Conservation (phyloP, 2,113 vertebrate species). For the Aplodontia rufa region DNA sequence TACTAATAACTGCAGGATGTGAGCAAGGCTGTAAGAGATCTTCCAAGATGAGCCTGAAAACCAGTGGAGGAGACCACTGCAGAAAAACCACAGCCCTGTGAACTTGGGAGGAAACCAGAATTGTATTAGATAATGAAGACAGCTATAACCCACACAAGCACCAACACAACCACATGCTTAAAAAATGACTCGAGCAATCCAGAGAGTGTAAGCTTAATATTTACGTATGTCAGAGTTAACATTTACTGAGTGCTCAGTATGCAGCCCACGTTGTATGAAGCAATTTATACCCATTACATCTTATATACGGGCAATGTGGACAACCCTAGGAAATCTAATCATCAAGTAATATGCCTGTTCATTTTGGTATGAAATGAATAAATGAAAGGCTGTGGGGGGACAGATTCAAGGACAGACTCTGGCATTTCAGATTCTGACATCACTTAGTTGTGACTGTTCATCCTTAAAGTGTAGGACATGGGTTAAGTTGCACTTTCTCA, state of each 20-base stretch:
- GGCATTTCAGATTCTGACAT: background rate
- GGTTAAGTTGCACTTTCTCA: background rate
- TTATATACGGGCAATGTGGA: background rate
- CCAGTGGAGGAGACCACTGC: background rate
- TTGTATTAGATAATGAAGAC: background rate
- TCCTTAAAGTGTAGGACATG: background rate
- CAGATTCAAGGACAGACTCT: background rate
- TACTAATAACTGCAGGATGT: background rate
- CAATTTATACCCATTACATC: conserved; percentile 5
- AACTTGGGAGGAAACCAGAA: background rate
- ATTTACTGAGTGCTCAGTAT: background rate
- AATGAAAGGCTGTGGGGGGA: background rate
- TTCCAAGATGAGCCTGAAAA: background rate
- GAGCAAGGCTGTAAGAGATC: background rate
- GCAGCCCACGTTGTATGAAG: background rate
- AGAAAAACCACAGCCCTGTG: background rate
- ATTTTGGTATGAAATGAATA: conserved; percentile 36
- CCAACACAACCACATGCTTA: background rate
- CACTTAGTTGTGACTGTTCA: background rate
- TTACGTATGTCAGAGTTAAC: background rate
- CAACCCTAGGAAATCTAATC: background rate
- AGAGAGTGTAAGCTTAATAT: background rate
- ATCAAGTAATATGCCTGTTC: background rate
- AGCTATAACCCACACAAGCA: background rate
- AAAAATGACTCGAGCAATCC: conserved; percentile 15